phyloP scores from a whole-genome alignment of 30 jellyfish, hydroid and myxozoan species.

The Chironex yamaguchii region DNA sequence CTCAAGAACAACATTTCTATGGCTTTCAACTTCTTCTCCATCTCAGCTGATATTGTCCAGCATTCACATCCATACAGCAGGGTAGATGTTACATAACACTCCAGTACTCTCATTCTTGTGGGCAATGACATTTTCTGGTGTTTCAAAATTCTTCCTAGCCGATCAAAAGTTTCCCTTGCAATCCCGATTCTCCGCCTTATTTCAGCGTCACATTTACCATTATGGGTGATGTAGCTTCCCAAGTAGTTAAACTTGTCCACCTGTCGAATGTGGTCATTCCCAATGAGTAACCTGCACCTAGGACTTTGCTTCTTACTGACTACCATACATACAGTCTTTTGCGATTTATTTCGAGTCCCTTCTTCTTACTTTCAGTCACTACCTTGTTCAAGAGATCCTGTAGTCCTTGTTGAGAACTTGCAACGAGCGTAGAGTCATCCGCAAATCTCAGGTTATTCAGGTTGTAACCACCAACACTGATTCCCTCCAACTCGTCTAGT shows the following conservation, averaged over 20 bases:
- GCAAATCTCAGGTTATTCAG: background rate
- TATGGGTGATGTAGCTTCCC: background rate
- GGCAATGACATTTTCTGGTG: background rate
- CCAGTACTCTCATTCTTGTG: constrained; percentile 5
- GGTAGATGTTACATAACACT: background rate
- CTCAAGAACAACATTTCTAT: constrained; percentile 3
- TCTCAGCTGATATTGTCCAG: background rate
- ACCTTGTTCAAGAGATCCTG: constrained; percentile 13
- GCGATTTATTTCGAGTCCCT: constrained; percentile 29
- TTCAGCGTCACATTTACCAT: constrained; percentile 4
- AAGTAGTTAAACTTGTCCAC: constrained; percentile 4
- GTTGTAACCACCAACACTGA: background rate
- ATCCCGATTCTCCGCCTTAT: background rate
- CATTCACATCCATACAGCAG: constrained; percentile 19
- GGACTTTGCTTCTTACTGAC: constrained; percentile 7
- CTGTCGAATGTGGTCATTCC: constrained; percentile 1
- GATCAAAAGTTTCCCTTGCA: background rate
- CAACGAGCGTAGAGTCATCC: constrained; percentile 14
- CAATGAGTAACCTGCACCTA: background rate
- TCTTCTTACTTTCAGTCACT: background rate
- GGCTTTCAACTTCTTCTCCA: constrained; percentile 5
- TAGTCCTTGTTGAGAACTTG: constrained; percentile 2
- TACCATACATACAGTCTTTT: constrained; percentile 18
- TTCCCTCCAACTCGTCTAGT: background rate
- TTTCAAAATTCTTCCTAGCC: too few species aligned